Conservation (phyloP, 1,140 invertebrate species). For the Drosophila malerkotliana region DNA sequence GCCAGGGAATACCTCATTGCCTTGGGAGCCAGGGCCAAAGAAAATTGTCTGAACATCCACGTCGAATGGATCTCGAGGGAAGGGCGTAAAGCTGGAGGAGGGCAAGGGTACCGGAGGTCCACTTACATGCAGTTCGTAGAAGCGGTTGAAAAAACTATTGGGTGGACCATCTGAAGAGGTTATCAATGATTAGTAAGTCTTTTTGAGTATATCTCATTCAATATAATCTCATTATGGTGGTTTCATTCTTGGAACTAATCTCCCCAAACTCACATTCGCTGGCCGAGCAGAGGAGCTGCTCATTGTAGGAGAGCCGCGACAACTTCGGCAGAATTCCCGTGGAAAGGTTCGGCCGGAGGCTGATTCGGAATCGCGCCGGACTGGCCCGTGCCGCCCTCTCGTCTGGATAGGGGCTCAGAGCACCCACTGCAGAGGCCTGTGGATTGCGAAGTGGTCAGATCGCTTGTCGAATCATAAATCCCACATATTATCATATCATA, state of each 20-base stretch:
- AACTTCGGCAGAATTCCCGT: conserved; percentile 50
- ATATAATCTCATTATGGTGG: not conserved
- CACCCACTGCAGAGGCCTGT: conserved; percentile 41
- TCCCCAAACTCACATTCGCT: conserved; percentile 53
- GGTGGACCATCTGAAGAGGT: conserved; percentile 33
- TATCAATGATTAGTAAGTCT: not conserved
- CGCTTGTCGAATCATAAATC: not conserved
- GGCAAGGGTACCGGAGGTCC: not conserved
- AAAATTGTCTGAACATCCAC: conserved; percentile 26
- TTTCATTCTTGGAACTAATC: not conserved
- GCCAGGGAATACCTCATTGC: conserved; percentile 2
- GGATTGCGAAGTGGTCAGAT: conserved; percentile 17
- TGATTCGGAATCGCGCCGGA: conserved; percentile 37
- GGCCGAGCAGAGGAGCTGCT: conserved; percentile 28
- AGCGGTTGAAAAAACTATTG: conserved; percentile 52
- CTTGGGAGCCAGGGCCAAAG: conserved; percentile 6
- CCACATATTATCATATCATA: conserved; percentile 21
- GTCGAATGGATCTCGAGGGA: conserved; percentile 5
- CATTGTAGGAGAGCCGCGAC: conserved; percentile 36
- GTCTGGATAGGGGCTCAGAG: conserved; percentile 55
- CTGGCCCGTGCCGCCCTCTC: conserved; percentile 6
- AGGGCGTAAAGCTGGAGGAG: not conserved
- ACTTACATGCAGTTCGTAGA: conserved; percentile 26
- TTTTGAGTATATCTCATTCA: not conserved
- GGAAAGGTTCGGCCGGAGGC: conserved; percentile 18